A percentile compares a stretch with the other conserved stretches of the same genome.
Conservation (phyloP, 2,113 vertebrate species). For the Ceratotherium simum region DNA sequence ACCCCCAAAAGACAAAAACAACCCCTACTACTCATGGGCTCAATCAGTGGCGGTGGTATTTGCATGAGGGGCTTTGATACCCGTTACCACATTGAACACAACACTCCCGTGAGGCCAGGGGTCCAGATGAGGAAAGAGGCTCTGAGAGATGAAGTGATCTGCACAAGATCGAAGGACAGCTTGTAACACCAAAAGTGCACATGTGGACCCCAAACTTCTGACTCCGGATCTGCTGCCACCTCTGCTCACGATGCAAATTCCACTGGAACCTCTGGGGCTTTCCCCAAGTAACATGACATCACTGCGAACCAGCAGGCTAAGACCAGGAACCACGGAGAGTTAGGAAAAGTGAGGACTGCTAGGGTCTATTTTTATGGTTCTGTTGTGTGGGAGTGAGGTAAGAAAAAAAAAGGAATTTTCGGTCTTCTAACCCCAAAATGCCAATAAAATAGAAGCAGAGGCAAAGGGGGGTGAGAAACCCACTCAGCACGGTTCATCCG, state of each 20-base stretch:
- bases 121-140: not conserved
- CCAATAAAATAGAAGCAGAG: not conserved
- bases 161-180: not conserved
- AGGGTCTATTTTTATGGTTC: not conserved
- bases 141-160: not conserved
- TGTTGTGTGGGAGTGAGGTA: not conserved
- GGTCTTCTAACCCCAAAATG: not conserved
- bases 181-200: not conserved
- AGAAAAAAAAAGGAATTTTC: not conserved
- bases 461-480: not conserved
- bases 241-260: not conserved
- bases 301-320: not conserved
- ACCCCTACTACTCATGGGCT: not conserved
- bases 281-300: not conserved
- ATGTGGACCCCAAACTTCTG: not conserved
- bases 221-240: not conserved
- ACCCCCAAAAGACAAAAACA: not conserved
- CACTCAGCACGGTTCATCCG: not conserved
- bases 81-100: not conserved
- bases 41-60: rapidly evolving
- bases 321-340: not conserved
- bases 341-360: not conserved
- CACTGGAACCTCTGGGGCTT: not conserved
- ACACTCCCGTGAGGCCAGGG: not conserved
- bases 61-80: not conserved